Base-by-base conservation (phyloP, 1,140 invertebrate genomes). In the Ceratina australensis region DNA sequence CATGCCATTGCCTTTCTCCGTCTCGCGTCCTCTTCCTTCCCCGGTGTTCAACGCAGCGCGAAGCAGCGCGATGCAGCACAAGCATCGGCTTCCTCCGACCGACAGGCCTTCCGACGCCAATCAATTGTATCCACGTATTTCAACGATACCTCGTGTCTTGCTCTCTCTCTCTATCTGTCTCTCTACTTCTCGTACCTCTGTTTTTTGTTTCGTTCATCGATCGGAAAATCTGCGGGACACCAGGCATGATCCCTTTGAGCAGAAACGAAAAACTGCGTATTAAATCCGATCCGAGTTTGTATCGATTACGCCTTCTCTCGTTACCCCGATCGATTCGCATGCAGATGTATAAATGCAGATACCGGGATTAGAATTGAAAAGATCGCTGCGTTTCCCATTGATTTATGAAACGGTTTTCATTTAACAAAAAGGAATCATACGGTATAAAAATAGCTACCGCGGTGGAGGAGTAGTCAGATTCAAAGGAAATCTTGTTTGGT, bases 61-160 rank as follows among this genome's bases (percentile, higher is more conserved):
- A 18, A 22, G 49, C 20, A 24, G 5, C 22, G 26, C 50, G 33
- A 22, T 54, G 15, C 80, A n/a, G 10, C 33, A 33, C n/a, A n/a
- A n/a, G 28, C 12, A 52, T 50, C 72, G 52, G 66, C 83, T 80
- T 72, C 81, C 80, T 77, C 63, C 61, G 80, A 68, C 65, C 65
- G 28, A 57, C 56, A 72, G 65, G 71, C 60, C 42, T 20, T 52
- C 68, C 50, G 65, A 60, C 28, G 61, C 61, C 78, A 63, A 83
- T 84, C 81, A 83, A 83, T 84, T 59, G 72, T 22, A n/a, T 57
- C 42, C 33, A 33, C 50, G 72, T 69, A 80, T 74, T 78, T 64
- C 63, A 59, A 49, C 74, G 15, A 42, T 71, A 16, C 57, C 42
- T 7, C 22, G 33, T 12, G 0, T 15, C 47, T 18, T 16, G 7